Evolutionary conservation across 92 coral and sea anemone genomes (phyloP), one percentile per base, ranked within the genome.

Genomic region (Actinostola sp.): DNA sequence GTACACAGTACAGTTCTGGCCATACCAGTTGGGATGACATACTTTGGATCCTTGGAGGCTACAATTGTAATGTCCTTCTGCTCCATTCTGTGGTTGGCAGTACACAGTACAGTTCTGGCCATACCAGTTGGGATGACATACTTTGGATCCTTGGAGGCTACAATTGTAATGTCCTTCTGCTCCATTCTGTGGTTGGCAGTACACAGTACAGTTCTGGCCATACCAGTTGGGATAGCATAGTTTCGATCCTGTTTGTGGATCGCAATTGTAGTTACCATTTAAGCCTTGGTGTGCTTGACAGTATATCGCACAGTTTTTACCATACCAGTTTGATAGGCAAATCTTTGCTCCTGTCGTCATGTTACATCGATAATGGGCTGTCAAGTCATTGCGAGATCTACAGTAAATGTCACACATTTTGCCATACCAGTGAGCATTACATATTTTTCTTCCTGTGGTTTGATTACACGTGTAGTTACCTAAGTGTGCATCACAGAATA

Each of bases 351-450:
- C 97, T 21, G 79, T 76, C 12, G 79, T 33, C 85, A 85, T 72
- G 50, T 81, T 71, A 54, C 97, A 91, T 11, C 24, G 76, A 61
- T 84, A 88, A 25, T 88, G 93, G 1, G 90, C 97, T 8, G 63
- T 44, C 32, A 41, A 59, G 50, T 84, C 80, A 67, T 89, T 69
- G 21, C 20, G 45, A 26, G 76, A 32, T 51, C 11, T 70, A 52
- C 97, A 92, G 55, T 81, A 72, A 0, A 63, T 71, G 39, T 49
- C 80, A 63, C 90, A 85, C 54, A 73, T 67, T 13, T 78, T 41
- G 25, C 97, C 93, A 79, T 73, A 73, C 91, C 91, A 92, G 12
- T 28, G 49, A 31, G 51, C 0, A 34, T 70, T 6, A 70, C 76
- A 70, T 8, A 70, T 70, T 46, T 70, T 70, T 16, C 36, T 53